Conservation (phyloP, 2,113 vertebrate species). For the Sylvia atricapilla region DNA sequence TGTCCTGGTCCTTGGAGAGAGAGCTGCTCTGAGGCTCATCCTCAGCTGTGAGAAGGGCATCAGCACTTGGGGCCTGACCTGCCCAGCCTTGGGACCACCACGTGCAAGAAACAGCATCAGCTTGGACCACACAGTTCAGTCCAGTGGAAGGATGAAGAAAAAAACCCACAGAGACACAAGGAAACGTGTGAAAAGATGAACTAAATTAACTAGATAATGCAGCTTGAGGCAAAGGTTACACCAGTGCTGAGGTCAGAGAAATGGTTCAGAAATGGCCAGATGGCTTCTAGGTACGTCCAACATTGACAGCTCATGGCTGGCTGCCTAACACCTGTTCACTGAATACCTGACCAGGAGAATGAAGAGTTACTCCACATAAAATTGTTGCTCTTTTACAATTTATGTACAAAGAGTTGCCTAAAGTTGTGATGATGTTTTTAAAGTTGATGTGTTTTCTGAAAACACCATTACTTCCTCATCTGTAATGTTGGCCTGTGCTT, state of each 20-base stretch:
- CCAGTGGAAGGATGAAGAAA: neutral
- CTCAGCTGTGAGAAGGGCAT: neutral
- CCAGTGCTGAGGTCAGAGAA: neutral
- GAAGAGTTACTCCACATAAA: neutral
- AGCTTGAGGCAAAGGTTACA: neutral
- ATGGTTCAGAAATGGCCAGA: neutral
- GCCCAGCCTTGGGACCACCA: neutral
- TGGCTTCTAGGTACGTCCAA: neutral
- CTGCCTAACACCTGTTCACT: neutral
- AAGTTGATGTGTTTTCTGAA: neutral
- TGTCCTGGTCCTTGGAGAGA: neutral
- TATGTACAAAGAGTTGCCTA: rapidly evolving
- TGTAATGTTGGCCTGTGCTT: rapidly evolving
- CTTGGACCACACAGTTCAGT: neutral
- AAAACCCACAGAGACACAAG: neutral
- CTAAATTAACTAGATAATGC: neutral
- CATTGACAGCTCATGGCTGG: neutral
- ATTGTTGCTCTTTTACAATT: neutral
- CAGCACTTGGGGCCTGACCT: neutral
- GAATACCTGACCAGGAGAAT: neutral
- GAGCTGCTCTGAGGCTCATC: rapidly evolving
- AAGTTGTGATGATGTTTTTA: neutral
- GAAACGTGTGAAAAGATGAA: neutral
- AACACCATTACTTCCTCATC: neutral
- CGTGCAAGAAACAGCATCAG: neutral